Evolutionary conservation across 2,797 vertebrate genomes (phyloP).

Genomic region (Aeoliscus strigatus): DNA sequence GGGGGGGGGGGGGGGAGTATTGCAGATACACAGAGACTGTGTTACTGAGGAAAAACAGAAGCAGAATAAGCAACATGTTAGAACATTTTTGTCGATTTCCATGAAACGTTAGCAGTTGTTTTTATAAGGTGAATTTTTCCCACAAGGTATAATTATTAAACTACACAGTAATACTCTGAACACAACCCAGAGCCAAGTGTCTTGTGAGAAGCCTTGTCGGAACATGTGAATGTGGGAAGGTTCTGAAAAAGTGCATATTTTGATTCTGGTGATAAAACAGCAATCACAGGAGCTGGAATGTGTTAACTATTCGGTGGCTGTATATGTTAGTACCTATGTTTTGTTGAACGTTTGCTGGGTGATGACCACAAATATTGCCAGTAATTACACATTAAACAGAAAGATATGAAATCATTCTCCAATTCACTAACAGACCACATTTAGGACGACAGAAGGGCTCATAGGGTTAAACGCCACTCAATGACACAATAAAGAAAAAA

Average conservation of each 20-base stretch:
- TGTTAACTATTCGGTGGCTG: slow-evolving; percentile 62
- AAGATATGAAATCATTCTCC: too few relatives aligned
- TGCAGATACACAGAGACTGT: too few relatives aligned
- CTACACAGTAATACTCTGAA: slow-evolving; percentile 43
- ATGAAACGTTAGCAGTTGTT: slow-evolving; percentile 9
- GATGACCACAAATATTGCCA: background rate
- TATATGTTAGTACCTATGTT: slow-evolving; percentile 6
- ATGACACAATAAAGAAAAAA: too few relatives aligned
- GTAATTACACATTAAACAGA: too few relatives aligned
- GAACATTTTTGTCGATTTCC: background rate
- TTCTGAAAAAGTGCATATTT: slow-evolving; percentile 65
- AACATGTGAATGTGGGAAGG: slow-evolving; percentile 60
- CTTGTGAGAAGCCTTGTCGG: slow-evolving; percentile 57
- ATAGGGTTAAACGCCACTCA: too few relatives aligned
- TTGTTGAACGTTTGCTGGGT: background rate
- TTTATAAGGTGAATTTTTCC: slow-evolving; percentile 9
- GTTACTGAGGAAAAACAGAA: too few relatives aligned
- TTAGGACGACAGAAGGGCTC: too few relatives aligned
- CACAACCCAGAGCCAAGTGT: slow-evolving; percentile 40
- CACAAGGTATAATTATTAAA: slow-evolving; percentile 23
- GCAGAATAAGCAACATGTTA: background rate
- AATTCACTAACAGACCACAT: too few relatives aligned
- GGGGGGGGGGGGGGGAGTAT: too few relatives aligned
- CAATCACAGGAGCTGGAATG: slow-evolving; percentile 42
- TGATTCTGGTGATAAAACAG: slow-evolving; percentile 70